Conservation (phyloP, 2,113 vertebrate genomes). For the Chlorocebus sabaeus region DNA sequence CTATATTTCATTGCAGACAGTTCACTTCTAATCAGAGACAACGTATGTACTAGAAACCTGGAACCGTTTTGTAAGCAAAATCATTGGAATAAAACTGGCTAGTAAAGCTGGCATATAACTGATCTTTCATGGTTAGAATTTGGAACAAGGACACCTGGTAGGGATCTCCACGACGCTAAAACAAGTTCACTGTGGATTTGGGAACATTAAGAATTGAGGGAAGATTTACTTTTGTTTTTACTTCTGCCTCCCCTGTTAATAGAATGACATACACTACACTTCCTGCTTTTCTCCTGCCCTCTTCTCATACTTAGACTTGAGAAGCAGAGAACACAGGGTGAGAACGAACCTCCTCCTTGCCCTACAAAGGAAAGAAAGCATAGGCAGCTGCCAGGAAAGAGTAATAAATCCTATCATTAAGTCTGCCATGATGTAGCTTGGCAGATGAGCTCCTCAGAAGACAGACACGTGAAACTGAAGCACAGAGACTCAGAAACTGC, state of each 20-base stretch:
- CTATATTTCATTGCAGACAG: neutral
- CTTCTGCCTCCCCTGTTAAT: neutral
- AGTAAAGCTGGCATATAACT: neutral
- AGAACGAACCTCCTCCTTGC: neutral
- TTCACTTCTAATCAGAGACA: neutral
- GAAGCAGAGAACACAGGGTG: neutral
- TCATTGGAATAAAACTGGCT: neutral
- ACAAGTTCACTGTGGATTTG: neutral
- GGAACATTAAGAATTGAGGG: neutral
- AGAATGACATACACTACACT: neutral
- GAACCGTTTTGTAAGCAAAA: neutral
- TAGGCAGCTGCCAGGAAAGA: neutral
- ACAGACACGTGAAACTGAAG: constrained; percentile 5
- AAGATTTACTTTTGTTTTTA: neutral
- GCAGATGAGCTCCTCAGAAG: neutral
- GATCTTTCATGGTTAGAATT: neutral
- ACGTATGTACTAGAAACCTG: neutral
- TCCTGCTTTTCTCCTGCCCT: neutral
- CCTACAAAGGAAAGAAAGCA: neutral
- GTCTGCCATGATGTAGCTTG: neutral
- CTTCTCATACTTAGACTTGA: neutral
- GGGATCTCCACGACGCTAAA: neutral
- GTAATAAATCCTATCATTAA: neutral
- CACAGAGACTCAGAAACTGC: neutral
- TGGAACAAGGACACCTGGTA: neutral